phyloP scores from a whole-genome alignment of 1,140 invertebrate genomes.

The Drosophila melanica region DNA sequence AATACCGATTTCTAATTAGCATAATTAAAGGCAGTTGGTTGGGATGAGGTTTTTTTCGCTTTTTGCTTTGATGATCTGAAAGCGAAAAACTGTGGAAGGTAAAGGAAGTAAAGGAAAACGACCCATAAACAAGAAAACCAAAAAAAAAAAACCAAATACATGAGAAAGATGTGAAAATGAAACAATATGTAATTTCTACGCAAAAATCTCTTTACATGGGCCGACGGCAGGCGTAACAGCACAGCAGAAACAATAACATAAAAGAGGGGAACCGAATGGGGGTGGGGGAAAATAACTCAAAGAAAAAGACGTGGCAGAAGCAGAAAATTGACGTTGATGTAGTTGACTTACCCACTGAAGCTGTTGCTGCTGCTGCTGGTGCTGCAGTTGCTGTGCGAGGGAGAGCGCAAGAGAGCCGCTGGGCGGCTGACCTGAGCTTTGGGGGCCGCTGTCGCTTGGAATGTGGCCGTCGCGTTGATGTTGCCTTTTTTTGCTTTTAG shows the following conservation, averaged over 20 bases:
- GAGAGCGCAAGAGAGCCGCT: constrained; percentile 24
- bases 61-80: constrained; percentile 48
- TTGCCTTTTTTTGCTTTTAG: constrained; percentile 21
- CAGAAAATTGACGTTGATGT: constrained; percentile 45
- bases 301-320: constrained; percentile 24
- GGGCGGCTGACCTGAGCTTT: constrained; percentile 47
- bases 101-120: constrained; percentile 2
- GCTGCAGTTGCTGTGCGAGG: constrained; percentile 14
- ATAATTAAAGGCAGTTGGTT: constrained; percentile 40
- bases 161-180: constrained; percentile 31
- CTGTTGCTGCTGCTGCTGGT: constrained; percentile 1
- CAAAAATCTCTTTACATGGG: constrained; percentile 56
- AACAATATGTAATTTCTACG: constrained; percentile 63
- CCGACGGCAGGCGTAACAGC: constrained; percentile 30
- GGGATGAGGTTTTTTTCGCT: constrained; percentile 16
- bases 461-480: constrained; percentile 39
- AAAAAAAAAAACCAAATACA: constrained; percentile 1
- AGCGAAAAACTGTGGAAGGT: neutral
- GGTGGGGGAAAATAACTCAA: constrained; percentile 18
- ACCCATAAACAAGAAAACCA: constrained; percentile 9
- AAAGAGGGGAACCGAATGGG: neutral
- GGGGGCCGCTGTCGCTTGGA: constrained; percentile 39
- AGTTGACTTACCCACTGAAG: constrained; percentile 54
- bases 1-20: constrained; percentile 54
- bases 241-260: constrained; percentile 28